Percentiles rank a stretch among this genome's conserved stretches.
Evolutionary conservation across 2,113 vertebrate species (phyloP).

Genomic region (Dendrocopos noguchii): DNA sequence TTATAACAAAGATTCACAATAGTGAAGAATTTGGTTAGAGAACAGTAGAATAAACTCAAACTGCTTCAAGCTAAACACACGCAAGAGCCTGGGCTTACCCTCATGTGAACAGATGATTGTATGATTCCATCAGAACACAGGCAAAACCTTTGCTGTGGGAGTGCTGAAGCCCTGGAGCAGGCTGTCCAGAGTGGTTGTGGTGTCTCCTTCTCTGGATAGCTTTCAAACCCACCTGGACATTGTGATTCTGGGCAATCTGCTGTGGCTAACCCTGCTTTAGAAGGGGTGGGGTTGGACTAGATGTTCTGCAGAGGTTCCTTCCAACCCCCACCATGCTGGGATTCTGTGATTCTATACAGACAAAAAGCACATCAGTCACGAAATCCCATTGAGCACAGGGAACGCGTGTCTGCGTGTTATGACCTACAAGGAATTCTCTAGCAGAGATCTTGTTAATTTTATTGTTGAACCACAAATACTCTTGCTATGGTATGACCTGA

Average conservation of each 20-base stretch:
- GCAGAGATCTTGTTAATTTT: not conserved
- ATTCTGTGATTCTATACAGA: not conserved
- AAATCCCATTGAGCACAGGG: not conserved
- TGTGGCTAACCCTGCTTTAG: too few species aligned
- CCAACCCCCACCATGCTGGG: too few species aligned
- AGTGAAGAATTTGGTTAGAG: not conserved
- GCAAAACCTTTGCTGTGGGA: too few species aligned
- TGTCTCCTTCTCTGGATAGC: too few species aligned
- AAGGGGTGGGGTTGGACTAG: too few species aligned
- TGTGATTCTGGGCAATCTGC: too few species aligned
- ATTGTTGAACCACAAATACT: not conserved
- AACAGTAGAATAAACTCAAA: not conserved
- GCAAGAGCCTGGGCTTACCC: not conserved
- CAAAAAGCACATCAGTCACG: not conserved
- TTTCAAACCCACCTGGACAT: too few species aligned
- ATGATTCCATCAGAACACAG: too few species aligned
- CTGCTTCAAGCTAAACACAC: fast-evolving
- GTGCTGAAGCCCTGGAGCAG: too few species aligned
- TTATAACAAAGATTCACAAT: not conserved
- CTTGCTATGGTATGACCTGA: not conserved
- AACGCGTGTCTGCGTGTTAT: not conserved
- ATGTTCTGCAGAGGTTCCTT: too few species aligned
- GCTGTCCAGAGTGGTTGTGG: too few species aligned
- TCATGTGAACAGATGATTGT: not conserved
- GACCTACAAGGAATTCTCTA: not conserved